phyloP scores from a whole-genome alignment of 2,797 vertebrate species.

The Smutsia gigantea region DNA sequence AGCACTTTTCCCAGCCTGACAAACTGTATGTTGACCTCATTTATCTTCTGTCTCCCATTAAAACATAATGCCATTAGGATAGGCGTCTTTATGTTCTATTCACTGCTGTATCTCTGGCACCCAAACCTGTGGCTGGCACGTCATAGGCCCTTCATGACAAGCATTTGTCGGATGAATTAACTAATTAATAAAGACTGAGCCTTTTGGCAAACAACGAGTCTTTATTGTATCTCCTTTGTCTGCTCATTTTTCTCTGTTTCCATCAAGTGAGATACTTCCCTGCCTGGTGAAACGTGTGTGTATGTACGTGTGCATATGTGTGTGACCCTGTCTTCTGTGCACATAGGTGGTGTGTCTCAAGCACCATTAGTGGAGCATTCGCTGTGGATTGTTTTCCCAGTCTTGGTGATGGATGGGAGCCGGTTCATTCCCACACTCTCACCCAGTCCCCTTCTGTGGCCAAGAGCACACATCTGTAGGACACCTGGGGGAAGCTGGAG shows the following conservation, averaged over 20 bases:
- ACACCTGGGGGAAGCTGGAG: conserved; percentile 52
- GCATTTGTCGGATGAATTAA: not conserved
- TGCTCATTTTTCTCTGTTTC: not conserved
- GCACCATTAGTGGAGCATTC: not conserved
- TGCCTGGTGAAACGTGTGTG: not conserved
- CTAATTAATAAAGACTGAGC: not conserved
- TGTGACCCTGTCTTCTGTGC: not conserved
- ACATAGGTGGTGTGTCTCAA: not conserved
- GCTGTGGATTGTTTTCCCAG: not conserved
- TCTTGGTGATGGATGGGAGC: not conserved
- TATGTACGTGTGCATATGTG: not conserved
- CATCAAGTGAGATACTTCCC: not conserved
- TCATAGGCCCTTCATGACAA: not conserved
- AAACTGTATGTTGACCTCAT: not conserved
- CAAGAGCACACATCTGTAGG: conserved; percentile 59
- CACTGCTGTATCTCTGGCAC: not conserved
- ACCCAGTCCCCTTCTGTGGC: not conserved
- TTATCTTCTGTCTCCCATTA: not conserved
- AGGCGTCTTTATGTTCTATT: not conserved
- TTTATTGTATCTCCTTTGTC: not conserved
- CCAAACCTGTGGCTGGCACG: not conserved
- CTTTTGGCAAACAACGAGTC: not conserved
- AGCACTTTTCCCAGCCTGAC: not conserved
- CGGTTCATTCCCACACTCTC: conserved; percentile 35
- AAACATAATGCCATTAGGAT: not conserved